A percentile compares a stretch with the other conserved stretches of the same genome.
These are phyloP conservation scores for Ursus arctos DNA, from an alignment of 2,113 vertebrate species.

Conservation along the genomic window DNA sequence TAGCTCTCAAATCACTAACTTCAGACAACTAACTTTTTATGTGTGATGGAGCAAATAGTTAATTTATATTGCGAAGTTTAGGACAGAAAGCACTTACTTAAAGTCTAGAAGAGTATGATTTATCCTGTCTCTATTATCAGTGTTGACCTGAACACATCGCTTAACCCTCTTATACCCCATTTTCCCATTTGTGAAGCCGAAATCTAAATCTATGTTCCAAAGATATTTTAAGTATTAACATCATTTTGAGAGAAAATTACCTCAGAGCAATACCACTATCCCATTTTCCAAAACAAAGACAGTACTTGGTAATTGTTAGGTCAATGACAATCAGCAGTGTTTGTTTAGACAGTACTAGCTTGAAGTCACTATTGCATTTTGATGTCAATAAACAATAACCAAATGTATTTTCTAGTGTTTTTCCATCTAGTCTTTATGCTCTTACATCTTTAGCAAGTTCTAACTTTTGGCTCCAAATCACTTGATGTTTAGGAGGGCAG, in stretches of 20 bases:
- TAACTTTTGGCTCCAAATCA: slow-evolving; percentile 50
- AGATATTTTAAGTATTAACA: slow-evolving; percentile 11
- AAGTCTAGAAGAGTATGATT: neutral
- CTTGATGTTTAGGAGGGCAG: neutral
- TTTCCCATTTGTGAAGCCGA: slow-evolving; percentile 38
- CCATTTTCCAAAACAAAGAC: neutral
- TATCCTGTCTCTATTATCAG: slow-evolving; percentile 11
- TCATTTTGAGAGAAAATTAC: slow-evolving; percentile 1
- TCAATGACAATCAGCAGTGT: neutral
- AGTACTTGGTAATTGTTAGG: neutral
- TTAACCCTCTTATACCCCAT: neutral
- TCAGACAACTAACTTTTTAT: slow-evolving; percentile 14
- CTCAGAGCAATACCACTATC: neutral
- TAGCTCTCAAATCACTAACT: neutral
- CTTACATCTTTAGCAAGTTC: neutral
- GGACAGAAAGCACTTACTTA: neutral
- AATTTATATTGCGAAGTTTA: neutral
- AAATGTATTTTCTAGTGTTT: slow-evolving; percentile 2
- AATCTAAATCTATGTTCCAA: neutral
- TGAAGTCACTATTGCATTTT: slow-evolving; percentile 1
- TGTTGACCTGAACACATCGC: slow-evolving; percentile 12
- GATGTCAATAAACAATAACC: neutral
- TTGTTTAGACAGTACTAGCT: neutral
- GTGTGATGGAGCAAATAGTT: neutral
- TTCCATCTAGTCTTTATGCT: neutral